Evolutionary conservation across 2,113 vertebrate genomes (phyloP).

Genomic region (Paradoxurus hermaphroditus): DNA sequence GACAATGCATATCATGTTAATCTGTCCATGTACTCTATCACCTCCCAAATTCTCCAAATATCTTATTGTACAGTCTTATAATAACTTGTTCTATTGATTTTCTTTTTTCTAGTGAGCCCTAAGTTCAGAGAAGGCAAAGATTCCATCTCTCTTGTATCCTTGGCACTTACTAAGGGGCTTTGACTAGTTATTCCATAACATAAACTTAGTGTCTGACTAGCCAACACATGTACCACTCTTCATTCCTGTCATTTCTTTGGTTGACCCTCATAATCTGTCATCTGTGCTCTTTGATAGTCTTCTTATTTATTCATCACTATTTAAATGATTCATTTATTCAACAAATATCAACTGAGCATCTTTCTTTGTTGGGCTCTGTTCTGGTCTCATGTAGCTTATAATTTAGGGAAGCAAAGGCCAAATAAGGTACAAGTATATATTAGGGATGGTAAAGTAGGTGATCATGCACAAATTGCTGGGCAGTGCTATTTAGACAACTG

Average conservation of each 20-base stretch:
- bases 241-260: background rate
- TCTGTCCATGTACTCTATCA: background rate
- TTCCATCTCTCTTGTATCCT: background rate
- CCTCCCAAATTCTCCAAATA: background rate
- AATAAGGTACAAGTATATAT: background rate
- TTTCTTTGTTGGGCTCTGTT: background rate
- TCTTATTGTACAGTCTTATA: rapidly evolving
- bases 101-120: background rate
- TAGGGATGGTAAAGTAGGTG: background rate
- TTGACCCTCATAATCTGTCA: background rate
- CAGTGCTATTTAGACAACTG: background rate
- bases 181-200: background rate
- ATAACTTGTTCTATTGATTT: background rate
- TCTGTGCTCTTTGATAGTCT: background rate
- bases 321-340: background rate
- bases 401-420: background rate
- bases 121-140: background rate
- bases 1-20: background rate
- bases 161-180: background rate
- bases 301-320: background rate
- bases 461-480: background rate
- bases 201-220: background rate
- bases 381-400: background rate
- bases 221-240: background rate
- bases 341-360: background rate